Base-by-base conservation (phyloP, 1,140 invertebrate species). In the Meloidogyne hapla region DNA sequence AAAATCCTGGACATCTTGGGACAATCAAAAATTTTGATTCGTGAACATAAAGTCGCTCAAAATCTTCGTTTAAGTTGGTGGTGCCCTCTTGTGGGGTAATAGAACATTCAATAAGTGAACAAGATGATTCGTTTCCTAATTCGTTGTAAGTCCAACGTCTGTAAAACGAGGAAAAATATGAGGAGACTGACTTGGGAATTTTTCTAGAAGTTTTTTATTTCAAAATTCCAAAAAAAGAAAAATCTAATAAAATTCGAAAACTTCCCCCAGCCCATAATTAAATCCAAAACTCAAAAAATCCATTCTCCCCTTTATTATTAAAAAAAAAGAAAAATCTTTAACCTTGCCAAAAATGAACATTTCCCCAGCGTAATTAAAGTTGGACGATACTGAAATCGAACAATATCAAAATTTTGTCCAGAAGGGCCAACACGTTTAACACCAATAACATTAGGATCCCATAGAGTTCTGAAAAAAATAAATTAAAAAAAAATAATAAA, bases 71-170 rank as follows among this genome's bases (percentile, higher is more conserved):
- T 5, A 18, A 26, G 25, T 48, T 70, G 21, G 15, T 61, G 21
- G 9, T 15, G 2, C 6, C 26, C 10, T 56, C 69, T 28, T 25
- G 45, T 10, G 71, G 18, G 2, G 64, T 64, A 64, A 73, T 21
- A 5, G 71, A 73, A 15, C 71, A 64, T 64, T 73, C 71, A 25
- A 73, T 61, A 15, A 73, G 25, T 38, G 56, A 23, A 10, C 71
- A 42, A 21, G 40, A n/a, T 28, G 56, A 33, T 13, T 65, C 56
- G 3, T 63, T 40, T 18, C 26, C 38, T 2, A 73, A n/a, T 65
- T 73, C 48, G n/a, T 45, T 63, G n/a, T 73, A 73, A 63, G 21
- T 42, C 71, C 71, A 73, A 21, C 69, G 61, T 21, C 69, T 70
- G n/a, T n/a, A n/a, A n/a, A n/a, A n/a, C n/a, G n/a, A n/a, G n/a